These are phyloP conservation scores for Hirtodrosophila alboralis DNA, from an alignment of 2,888 invertebrate species.

Conservation along the genomic window DNA sequence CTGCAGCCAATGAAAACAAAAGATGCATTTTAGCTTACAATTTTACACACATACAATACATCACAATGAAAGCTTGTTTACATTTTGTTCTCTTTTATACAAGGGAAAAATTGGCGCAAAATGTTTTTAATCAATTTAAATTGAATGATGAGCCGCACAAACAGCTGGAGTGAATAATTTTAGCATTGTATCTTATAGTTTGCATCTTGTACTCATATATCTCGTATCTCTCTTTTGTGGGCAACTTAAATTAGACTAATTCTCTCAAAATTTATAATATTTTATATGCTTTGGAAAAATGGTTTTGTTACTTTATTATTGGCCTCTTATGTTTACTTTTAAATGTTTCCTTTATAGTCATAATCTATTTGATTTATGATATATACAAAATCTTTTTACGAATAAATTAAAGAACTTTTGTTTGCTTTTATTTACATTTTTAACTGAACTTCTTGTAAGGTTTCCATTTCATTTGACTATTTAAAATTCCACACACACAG, in stretches of 20 bases:
- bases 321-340: constrained; percentile 11
- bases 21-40: constrained; percentile 44
- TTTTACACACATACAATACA: constrained; percentile 2
- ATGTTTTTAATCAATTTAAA: constrained; percentile 82
- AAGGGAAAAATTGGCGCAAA: constrained; percentile 66
- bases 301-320: constrained; percentile 18
- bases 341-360: neutral
- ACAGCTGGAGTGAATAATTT: constrained; percentile 26
- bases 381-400: constrained; percentile 2
- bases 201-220: constrained; percentile 19
- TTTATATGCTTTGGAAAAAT: constrained; percentile 18
- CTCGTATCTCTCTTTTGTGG: constrained; percentile 5
- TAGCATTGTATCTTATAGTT: constrained; percentile 43
- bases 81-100: constrained; percentile 19
- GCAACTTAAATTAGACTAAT: constrained; percentile 17
- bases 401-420: neutral
- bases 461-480: constrained; percentile 35
- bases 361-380: constrained; percentile 18
- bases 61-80: constrained; percentile 23
- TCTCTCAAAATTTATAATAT: constrained; percentile 29
- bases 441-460: constrained; percentile 1
- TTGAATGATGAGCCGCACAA: constrained; percentile 83
- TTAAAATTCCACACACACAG: constrained; percentile 33
- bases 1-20: constrained; percentile 50
- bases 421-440: constrained; percentile 5